A percentile compares a stretch with the other conserved stretches of the same genome.
phyloP scores from a whole-genome alignment of 1,140 invertebrate genomes.

The Carposina sasakii region DNA sequence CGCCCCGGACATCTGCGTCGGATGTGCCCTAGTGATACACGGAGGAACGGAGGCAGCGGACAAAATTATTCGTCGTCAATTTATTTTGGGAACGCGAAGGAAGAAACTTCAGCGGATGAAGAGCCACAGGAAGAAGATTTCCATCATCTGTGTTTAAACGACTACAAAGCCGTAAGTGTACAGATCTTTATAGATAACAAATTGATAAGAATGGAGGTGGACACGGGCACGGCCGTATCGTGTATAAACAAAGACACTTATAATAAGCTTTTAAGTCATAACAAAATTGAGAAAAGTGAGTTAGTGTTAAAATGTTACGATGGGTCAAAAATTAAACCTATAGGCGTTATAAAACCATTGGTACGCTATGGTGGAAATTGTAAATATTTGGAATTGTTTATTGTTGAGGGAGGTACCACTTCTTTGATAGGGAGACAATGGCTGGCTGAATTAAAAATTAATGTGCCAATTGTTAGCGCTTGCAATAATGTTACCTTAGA shows the following conservation, averaged over 20 bases:
- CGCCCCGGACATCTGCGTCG: not conserved
- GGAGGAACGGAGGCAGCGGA: no score
- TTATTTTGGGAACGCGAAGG: no score
- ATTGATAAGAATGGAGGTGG: slow-evolving; percentile 5
- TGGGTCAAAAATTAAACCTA: slow-evolving; percentile 13
- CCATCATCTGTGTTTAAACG: slow-evolving; percentile 2
- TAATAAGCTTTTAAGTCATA: not conserved
- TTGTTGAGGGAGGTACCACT: slow-evolving; percentile 4
- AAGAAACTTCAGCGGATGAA: no score
- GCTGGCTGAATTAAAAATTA: slow-evolving; percentile 1
- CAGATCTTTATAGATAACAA: slow-evolving; percentile 2
- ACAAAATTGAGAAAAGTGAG: not conserved
- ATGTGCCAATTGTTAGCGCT: not conserved
- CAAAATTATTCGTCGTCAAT: no score
- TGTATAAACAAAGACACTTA: slow-evolving; percentile 7
- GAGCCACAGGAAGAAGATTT: slow-evolving; percentile 5
- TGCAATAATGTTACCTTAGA: no score
- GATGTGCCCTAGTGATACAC: no score
- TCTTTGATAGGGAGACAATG: slow-evolving; percentile 5
- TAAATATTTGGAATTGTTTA: slow-evolving; percentile 3
- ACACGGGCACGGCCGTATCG: slow-evolving; percentile 1
- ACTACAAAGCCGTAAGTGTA: slow-evolving; percentile 6
- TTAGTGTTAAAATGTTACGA: slow-evolving; percentile 21
- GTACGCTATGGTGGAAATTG: not conserved
- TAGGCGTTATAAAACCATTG: not conserved